A percentile compares a stretch with the other conserved stretches of the same genome.
These are phyloP conservation scores for Xanthostigma xanthostigma DNA, from an alignment of 2,888 invertebrate species.

Conservation along the genomic window DNA sequence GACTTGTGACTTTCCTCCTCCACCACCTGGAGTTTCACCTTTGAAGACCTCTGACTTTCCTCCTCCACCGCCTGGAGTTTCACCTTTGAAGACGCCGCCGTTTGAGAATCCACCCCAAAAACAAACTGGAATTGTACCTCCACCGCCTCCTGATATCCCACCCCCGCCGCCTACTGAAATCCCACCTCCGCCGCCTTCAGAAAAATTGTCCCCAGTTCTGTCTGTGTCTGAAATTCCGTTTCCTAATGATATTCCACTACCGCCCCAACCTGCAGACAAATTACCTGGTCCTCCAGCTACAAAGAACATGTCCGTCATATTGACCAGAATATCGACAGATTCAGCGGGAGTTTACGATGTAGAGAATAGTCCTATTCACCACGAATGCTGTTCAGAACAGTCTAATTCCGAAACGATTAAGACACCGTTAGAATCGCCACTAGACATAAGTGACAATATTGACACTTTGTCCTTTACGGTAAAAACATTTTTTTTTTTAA, in stretches of 20 bases:
- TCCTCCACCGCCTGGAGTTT: conserved; percentile 31
- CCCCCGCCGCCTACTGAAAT: conserved; percentile 12
- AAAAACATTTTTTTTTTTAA: too few relatives aligned
- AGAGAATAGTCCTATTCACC: too few relatives aligned
- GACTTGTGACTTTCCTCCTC: not conserved
- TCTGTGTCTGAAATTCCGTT: too few relatives aligned
- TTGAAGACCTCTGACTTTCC: conserved; percentile 22
- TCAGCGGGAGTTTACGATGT: too few relatives aligned
- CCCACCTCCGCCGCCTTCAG: conserved; percentile 15
- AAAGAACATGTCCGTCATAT: too few relatives aligned
- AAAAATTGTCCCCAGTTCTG: conserved; percentile 7
- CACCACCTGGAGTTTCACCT: not conserved
- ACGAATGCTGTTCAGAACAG: too few relatives aligned
- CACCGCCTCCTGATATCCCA: conserved; percentile 20
- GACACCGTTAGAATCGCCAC: too few relatives aligned
- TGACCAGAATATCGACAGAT: too few relatives aligned
- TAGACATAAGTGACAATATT: too few relatives aligned
- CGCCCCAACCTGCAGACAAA: conserved; percentile 7
- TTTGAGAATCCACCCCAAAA: conserved; percentile 20
- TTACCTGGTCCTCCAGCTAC: not conserved
- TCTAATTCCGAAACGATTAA: too few relatives aligned
- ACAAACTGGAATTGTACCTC: conserved; percentile 22
- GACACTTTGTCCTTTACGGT: too few relatives aligned
- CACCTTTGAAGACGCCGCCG: too few relatives aligned
- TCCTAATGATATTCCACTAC: conserved; percentile 16